A percentile compares a stretch with the other conserved stretches of the same genome.
Conservation (phyloP, 2,113 vertebrate genomes). For the Saimiri boliviensis region DNA sequence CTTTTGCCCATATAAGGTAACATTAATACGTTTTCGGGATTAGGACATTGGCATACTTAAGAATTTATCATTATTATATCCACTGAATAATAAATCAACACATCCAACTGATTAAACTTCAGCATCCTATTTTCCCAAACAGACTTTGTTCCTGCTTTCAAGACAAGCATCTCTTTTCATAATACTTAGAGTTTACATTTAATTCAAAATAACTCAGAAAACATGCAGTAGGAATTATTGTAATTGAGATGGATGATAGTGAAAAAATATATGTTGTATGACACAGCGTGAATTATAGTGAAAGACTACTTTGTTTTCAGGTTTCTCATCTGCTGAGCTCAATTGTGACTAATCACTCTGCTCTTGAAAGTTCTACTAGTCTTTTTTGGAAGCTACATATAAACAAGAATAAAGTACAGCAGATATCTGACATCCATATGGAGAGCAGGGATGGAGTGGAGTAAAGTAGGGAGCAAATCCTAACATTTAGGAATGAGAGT, state of each 20-base stretch:
- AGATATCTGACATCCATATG: accelerated
- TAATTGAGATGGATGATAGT: not conserved
- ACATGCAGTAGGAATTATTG: not conserved
- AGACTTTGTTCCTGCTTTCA: not conserved
- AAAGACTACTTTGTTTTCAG: not conserved
- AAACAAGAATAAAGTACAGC: not conserved
- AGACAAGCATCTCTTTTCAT: not conserved
- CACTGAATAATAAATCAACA: not conserved
- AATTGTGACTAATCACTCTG: not conserved
- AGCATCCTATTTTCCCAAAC: not conserved
- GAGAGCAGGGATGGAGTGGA: not conserved
- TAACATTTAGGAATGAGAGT: not conserved
- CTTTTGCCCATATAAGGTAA: not conserved
- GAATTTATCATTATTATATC: not conserved
- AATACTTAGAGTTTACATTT: not conserved
- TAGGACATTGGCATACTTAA: not conserved
- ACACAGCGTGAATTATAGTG: not conserved
- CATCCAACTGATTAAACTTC: not conserved
- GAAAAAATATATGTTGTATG: not conserved
- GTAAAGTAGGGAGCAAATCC: not conserved
- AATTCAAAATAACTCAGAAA: not conserved
- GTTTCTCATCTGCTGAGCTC: not conserved
- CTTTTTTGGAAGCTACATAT: not conserved
- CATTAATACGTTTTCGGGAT: not conserved
- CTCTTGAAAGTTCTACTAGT: not conserved